These are phyloP conservation scores for Bufo gargarizans DNA, from an alignment of 2,113 vertebrate genomes.

Conservation along the genomic window DNA sequence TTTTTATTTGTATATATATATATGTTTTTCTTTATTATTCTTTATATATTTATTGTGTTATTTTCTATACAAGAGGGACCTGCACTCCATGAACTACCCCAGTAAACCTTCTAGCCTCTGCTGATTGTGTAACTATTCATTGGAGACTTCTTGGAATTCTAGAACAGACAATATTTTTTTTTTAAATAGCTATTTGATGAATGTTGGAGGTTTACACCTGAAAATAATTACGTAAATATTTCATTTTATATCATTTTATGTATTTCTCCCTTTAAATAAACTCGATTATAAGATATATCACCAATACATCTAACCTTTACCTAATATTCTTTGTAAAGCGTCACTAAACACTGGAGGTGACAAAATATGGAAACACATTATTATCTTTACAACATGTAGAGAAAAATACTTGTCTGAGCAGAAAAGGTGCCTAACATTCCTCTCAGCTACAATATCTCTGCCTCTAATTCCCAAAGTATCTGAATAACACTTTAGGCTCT, in stretches of 20 bases:
- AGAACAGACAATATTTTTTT: background rate
- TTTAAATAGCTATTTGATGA: background rate
- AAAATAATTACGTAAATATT: conserved; percentile 6
- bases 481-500: conserved; percentile 35
- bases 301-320: conserved; percentile 12
- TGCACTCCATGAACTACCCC: background rate
- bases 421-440: conserved; percentile 28
- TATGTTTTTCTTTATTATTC: background rate
- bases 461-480: conserved; percentile 31
- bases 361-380: conserved; percentile 36
- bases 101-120: background rate
- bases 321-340: conserved; percentile 4
- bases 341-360: conserved; percentile 28
- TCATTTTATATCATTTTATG: background rate
- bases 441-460: conserved; percentile 38
- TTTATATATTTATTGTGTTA: background rate
- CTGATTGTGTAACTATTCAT: background rate
- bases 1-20: too few relatives aligned
- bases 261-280: background rate
- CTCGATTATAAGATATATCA: background rate
- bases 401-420: conserved; percentile 30
- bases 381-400: conserved; percentile 32
- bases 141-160: background rate
- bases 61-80: background rate
- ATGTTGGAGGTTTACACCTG: background rate